Conservation (phyloP, 2,888 invertebrate genomes). For the Elegia similella region DNA sequence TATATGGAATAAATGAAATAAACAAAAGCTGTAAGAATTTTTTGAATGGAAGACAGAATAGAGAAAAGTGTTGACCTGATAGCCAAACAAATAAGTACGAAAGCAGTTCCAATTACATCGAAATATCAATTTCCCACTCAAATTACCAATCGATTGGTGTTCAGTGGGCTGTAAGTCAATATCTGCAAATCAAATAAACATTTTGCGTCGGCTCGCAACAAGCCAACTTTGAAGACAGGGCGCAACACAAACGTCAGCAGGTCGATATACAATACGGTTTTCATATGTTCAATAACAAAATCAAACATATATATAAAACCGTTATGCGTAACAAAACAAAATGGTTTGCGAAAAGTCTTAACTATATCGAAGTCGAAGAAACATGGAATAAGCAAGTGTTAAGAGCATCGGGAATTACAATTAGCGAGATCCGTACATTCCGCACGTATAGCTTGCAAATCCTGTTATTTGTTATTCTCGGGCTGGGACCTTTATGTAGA, state of each 20-base stretch:
- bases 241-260: too few relatives aligned
- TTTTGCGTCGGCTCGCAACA: neutral
- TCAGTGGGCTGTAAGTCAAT: conserved; percentile 3
- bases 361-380: neutral
- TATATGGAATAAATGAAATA: too few relatives aligned
- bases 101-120: neutral
- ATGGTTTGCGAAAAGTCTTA: neutral
- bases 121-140: conserved; percentile 8
- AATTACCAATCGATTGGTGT: conserved; percentile 1
- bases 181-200: conserved; percentile 1
- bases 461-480: conserved; percentile 8
- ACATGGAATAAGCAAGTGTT: conserved; percentile 1
- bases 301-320: too few relatives aligned
- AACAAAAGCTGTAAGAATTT: too few relatives aligned
- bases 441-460: neutral
- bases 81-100: neutral
- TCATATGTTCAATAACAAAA: too few relatives aligned
- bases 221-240: too few relatives aligned
- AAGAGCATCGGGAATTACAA: neutral
- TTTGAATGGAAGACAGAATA: too few relatives aligned
- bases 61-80: too few relatives aligned
- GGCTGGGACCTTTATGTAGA: conserved; percentile 5
- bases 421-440: neutral
- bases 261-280: too few relatives aligned
- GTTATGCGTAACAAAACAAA: too few relatives aligned